Base-by-base conservation (phyloP, 2,888 invertebrate genomes). In the Idaea aversata region DNA sequence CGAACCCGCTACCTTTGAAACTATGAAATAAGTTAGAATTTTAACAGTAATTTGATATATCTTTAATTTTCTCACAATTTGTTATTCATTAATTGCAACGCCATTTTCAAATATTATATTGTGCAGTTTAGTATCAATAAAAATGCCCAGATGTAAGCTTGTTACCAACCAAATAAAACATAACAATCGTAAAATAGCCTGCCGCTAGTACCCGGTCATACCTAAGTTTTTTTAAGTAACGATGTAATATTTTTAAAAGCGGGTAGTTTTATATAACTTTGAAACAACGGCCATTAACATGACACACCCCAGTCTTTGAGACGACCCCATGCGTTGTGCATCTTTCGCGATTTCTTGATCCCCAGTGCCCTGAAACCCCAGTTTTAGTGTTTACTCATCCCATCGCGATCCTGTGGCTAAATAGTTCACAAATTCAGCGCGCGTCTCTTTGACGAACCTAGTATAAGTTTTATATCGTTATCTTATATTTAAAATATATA, bases 251-350 rank as follows among this genome's bases (percentile, higher is more conserved):
- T 47, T 25, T 62, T 63, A 68, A 63, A 61, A 73, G 83, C 74
- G 81, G 88, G 88, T 88, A 88, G 80, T 77, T 74, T 0, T 4
- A 66, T 10, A 63, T 59, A 36, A 66, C 47, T 36, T 15, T 61
- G 58, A 57, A 35, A 34, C 63, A 72, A 70, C 76, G 67, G 67
- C 59, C 69, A 61, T 47, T 3, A 10, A 10, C 68, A 35, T 66
- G 66, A 34, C 61, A 67, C 61, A 60, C 61, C 63, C 68, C 81
- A 90, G 90, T 90, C 88, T 87, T 80, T 82, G 84, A 85, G 87
- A 82, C 85, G 82, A 77, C 77, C 74, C 73, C 79, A 85, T 82
- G 76, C 81, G 83, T 74, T 72, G 73, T 78, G 82, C 79, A 77
- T 77, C 72, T 69, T 67, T 73, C 80, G 82, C 78, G 78, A 76